Conservation (phyloP, 2,888 invertebrate species). For the Sarcophaga carnaria region DNA sequence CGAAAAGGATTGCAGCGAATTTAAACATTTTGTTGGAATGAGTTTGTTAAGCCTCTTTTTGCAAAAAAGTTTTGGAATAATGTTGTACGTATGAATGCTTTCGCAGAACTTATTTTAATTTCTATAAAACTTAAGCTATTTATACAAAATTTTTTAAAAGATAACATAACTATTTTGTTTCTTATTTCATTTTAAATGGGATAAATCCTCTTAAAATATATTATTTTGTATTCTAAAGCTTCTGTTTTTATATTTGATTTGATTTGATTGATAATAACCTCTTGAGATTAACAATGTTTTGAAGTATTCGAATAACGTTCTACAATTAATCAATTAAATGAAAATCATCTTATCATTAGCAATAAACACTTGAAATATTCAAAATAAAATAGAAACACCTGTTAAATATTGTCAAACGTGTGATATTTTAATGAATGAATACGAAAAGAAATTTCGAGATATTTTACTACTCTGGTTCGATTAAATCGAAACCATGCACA, state of each 20-base stretch:
- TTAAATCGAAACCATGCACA: too few species aligned
- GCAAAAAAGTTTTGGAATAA: neutral
- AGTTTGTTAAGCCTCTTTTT: neutral
- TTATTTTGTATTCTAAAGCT: too few species aligned
- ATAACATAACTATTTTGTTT: too few species aligned
- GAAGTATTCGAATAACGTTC: too few species aligned
- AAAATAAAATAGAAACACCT: neutral
- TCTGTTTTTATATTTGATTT: too few species aligned
- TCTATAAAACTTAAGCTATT: neutral
- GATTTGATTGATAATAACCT: too few species aligned
- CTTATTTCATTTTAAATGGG: too few species aligned
- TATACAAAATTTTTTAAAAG: neutral
- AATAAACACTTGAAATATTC: neutral
- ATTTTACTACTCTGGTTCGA: too few species aligned
- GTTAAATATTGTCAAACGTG: neutral
- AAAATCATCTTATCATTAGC: neutral
- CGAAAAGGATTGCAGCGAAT: too few species aligned
- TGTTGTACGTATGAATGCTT: conserved; percentile 1
- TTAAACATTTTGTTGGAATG: neutral
- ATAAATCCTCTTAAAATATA: too few species aligned
- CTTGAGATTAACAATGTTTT: too few species aligned
- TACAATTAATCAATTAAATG: neutral
- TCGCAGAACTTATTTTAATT: neutral
- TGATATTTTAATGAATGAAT: neutral
- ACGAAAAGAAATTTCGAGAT: too few species aligned